Evolutionary conservation across 2,888 invertebrate species (phyloP).

Genomic region (Drosophila borealis): DNA sequence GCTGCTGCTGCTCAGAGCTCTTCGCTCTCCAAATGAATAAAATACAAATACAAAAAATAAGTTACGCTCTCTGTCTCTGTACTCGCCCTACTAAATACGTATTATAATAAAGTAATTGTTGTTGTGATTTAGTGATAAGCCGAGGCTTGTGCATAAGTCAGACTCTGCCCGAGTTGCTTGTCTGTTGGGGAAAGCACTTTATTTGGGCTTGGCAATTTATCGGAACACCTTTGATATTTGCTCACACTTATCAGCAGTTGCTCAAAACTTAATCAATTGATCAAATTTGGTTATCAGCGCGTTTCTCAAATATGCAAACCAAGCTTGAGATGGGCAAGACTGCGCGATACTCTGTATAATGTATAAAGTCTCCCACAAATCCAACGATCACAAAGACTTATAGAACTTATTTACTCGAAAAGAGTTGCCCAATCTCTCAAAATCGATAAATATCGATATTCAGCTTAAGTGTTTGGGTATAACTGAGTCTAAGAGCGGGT

Average conservation of each 20-base stretch:
- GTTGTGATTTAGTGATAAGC: constrained; percentile 43
- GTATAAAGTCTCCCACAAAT: too few species aligned
- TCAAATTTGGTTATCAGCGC: constrained; percentile 15
- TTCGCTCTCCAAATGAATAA: too few species aligned
- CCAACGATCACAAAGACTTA: too few species aligned
- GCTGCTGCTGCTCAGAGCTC: too few species aligned
- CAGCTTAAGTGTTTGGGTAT: too few species aligned
- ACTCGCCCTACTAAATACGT: constrained; percentile 4
- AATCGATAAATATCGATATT: too few species aligned
- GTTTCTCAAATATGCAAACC: too few species aligned
- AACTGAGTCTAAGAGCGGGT: too few species aligned
- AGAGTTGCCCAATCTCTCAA: too few species aligned
- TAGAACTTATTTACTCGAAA: too few species aligned
- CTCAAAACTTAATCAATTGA: not conserved
- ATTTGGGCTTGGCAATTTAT: constrained; percentile 4
- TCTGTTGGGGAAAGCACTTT: not conserved
- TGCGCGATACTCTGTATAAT: not conserved
- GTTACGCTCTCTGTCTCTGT: constrained; percentile 18
- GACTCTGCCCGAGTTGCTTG: not conserved
- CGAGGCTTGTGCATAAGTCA: not conserved
- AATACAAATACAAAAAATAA: not conserved
- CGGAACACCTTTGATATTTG: constrained; percentile 1
- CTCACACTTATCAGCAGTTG: constrained; percentile 13
- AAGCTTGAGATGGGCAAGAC: not conserved
- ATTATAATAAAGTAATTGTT: constrained; percentile 7